Conservation (phyloP, 2,888 invertebrate species). For the Habrosyne pyritoides region DNA sequence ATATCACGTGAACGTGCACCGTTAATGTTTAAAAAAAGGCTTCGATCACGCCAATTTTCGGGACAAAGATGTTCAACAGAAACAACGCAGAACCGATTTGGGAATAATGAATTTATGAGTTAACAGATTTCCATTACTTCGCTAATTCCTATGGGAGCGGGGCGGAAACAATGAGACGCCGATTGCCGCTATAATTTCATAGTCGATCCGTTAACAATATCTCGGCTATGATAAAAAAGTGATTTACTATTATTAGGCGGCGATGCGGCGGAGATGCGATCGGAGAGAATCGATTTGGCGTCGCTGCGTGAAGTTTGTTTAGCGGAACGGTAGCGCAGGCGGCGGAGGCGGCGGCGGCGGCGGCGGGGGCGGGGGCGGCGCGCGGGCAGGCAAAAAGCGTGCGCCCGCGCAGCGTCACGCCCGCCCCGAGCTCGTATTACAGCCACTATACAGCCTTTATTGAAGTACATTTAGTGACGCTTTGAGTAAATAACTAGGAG, state of each 20-base stretch:
- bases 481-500: conserved; percentile 54
- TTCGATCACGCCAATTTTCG: conserved; percentile 61
- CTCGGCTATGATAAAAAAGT: conserved; percentile 68
- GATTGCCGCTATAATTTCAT: conserved; percentile 73
- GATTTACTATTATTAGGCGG: conserved; percentile 72
- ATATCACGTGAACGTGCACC: conserved; percentile 57
- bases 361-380: conserved; percentile 13
- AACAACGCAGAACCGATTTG: conserved; percentile 77
- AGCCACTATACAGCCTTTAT: conserved; percentile 43
- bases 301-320: conserved; percentile 81
- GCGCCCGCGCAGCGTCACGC: conserved; percentile 58
- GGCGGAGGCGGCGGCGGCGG: conserved; percentile 20
- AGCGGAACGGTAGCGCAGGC: conserved; percentile 68
- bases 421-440: conserved; percentile 43
- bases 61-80: conserved; percentile 78
- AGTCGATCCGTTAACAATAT: conserved; percentile 75
- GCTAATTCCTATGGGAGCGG: conserved; percentile 59
- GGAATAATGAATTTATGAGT: conserved; percentile 67
- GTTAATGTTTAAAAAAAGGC: conserved; percentile 48
- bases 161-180: conserved; percentile 67
- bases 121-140: conserved; percentile 61
- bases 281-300: conserved; percentile 74
- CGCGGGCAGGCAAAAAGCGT: conserved; percentile 40
- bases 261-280: conserved; percentile 70
- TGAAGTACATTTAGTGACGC: conserved; percentile 60